Evolutionary conservation across 2,888 invertebrate species (phyloP), one percentile per base, ranked within the genome.

Genomic region (Agrotis segetum): DNA sequence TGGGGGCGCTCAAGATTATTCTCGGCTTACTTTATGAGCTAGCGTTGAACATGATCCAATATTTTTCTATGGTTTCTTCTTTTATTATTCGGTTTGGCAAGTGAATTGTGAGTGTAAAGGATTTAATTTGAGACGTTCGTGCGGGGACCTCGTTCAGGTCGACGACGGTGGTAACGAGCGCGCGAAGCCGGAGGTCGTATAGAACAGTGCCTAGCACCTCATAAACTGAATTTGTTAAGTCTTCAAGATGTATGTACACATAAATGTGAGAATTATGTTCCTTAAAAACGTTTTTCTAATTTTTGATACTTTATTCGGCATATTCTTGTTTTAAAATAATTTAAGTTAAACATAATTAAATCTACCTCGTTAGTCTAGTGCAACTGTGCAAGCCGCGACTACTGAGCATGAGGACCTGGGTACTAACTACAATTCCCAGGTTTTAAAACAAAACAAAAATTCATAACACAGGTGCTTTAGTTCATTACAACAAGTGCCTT

Each of bases 1-100:
- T 76, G 86, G 82, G 79, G 85, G 86, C 82, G 85, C 87, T 85
- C 86, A 81, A 90, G 89, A 92, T 92, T 90, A 92, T 89, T 87
- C 89, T 83, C 82, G 82, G 78, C 85, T 84, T 85, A 84, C 87
- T 89, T 89, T 89, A 90, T 83, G 86, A 78, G 81, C 79, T 79
- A 58, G 82, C 84, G 76, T 80, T 83, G 88, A 86, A 87, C 83
- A 87, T 81, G 77, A 83, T 84, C 77, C 84, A 83, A 89, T 88
- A 89, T 88, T 89, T 88, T 88, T 81, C 81, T 82, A 88, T 82
- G 74, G 80, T 81, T 85, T 83, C 73, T 80, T 79, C 81, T 80
- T 82, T 84, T 88, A 86, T 82, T 84, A 82, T 79, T 77, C 62
- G 71, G 70, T 74, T 77, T 81, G 77, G 77, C 74, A 69, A 77